A percentile compares a stretch with the other conserved stretches of the same genome.
These are phyloP conservation scores for Porites lobata DNA, from an alignment of 92 coral and sea anemone species.

Conservation along the genomic window DNA sequence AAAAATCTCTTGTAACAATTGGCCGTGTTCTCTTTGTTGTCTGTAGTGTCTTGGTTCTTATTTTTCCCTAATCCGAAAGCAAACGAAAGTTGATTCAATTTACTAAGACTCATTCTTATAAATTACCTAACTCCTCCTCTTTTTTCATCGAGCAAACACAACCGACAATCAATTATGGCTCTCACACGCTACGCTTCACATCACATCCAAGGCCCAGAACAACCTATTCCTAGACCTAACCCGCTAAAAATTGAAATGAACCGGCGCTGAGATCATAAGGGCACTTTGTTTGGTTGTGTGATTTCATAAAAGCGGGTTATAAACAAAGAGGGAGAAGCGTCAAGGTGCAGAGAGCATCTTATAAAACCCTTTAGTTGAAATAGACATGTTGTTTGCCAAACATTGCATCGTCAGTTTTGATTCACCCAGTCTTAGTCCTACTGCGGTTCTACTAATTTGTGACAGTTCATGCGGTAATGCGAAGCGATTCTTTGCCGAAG, in stretches of 20 bases:
- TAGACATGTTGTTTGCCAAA: conserved; percentile 89
- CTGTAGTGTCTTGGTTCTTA: conserved; percentile 32
- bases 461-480: conserved; percentile 36
- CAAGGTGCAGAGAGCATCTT: conserved; percentile 54
- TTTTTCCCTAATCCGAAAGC: conserved; percentile 71
- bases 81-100: conserved; percentile 74
- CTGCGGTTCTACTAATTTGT: conserved; percentile 37
- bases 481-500: conserved; percentile 26
- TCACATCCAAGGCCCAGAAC: conserved; percentile 2
- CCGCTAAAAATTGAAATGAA: conserved; percentile 19
- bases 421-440: conserved; percentile 40
- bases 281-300: conserved; percentile 20
- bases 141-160: conserved; percentile 81
- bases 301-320: conserved; percentile 40
- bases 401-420: conserved; percentile 58
- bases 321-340: conserved; percentile 25
- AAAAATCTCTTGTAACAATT: conserved; percentile 12
- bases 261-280: conserved; percentile 40
- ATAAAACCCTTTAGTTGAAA: conserved; percentile 67
- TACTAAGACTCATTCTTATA: conserved; percentile 73
- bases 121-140: conserved; percentile 82
- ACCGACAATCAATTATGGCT: conserved; percentile 72
- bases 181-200: conserved; percentile 9
- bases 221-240: neutral
- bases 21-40: conserved; percentile 17